phyloP scores from a whole-genome alignment of 2,797 vertebrate genomes.

The Cheirogaleus major region DNA sequence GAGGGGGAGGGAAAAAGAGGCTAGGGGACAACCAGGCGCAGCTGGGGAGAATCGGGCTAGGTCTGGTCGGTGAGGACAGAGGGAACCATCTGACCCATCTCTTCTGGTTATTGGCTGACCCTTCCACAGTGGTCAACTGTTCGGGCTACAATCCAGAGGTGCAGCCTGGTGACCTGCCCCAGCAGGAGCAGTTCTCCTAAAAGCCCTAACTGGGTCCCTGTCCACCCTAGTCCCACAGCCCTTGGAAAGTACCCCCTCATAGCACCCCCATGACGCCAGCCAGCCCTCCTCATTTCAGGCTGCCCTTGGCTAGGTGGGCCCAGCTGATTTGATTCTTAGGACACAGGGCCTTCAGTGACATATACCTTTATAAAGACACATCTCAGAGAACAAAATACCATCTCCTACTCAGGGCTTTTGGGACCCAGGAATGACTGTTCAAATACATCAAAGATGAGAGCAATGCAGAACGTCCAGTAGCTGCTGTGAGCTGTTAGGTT shows the following conservation, averaged over 20 bases:
- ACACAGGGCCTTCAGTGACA: not conserved
- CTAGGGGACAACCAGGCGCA: not conserved
- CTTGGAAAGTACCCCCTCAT: not conserved
- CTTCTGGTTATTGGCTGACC: conserved; percentile 28
- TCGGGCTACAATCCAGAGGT: conserved; percentile 41
- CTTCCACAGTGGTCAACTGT: conserved; percentile 41
- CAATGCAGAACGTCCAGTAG: not conserved
- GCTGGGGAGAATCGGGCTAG: conserved; percentile 29
- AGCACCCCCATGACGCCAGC: not conserved
- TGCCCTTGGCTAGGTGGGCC: not conserved
- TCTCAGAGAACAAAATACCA: conserved; percentile 40
- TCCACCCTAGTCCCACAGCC: not conserved
- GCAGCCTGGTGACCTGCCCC: not conserved
- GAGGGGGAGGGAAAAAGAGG: not conserved
- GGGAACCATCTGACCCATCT: conserved; percentile 27
- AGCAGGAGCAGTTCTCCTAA: not conserved
- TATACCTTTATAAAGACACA: conserved; percentile 37
- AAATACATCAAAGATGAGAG: conserved; percentile 30
- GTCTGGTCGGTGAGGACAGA: not conserved
- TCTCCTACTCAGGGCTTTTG: conserved; percentile 11
- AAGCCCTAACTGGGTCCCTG: not conserved
- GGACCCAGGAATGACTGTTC: conserved; percentile 19
- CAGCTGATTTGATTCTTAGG: not conserved
- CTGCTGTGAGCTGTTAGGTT: not conserved
- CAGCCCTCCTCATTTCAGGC: not conserved